Evolutionary conservation across 2,797 vertebrate species (phyloP), one percentile per base, ranked within the genome.

Genomic region (Apodemus agrarius): DNA sequence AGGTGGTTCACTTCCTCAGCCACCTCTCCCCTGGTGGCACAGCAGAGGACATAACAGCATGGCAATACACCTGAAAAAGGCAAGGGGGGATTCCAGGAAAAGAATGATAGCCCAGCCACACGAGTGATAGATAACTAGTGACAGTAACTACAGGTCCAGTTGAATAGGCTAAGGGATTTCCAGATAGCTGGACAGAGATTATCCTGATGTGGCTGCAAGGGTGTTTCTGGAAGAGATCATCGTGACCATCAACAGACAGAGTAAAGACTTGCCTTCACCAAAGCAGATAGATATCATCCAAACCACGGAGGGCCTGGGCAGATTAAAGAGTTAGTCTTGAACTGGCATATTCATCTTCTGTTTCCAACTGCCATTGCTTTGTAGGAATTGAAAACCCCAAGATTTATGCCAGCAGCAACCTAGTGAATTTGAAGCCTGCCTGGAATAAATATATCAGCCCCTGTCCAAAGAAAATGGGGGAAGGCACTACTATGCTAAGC

Each of bases 21-120:
- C 17, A 57, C 8, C 22, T 81, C 61, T 46, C 0, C 40, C 40
- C 3, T 24, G 12, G 11, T 34, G 49, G 24, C 34, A 17, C 2
- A 29, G 24, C 14, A 21, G 24, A 84, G n/a, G 3, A 79, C 1
- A 1, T 1, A 4, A 19, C 5, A 26, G 17, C 24, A 31, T 0
- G 3, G 3, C 7, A 10, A 72, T 34, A 16, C 29, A 31, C 34
- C 49, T 12, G 9, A 29, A 67, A 76, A 57, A 24, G 6, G 6
- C 69, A 57, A 31, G 11, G 13, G 10, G 65, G 37, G 11, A 54
- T 34, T 19, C 43, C 34, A 6, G 13, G 31, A 46, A 37, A 1
- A 37, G 1, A 13, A 49, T 29, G 91, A 59, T 6, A 0, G 1
- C 3, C 24, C 72, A 12, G 72, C 12, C 14, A 72, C n/a, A 63